A percentile compares a stretch with the other conserved stretches of the same genome.
Evolutionary conservation across 64 coral and sea anemone species (phyloP).

Genomic region (Orbicella faveolata): DNA sequence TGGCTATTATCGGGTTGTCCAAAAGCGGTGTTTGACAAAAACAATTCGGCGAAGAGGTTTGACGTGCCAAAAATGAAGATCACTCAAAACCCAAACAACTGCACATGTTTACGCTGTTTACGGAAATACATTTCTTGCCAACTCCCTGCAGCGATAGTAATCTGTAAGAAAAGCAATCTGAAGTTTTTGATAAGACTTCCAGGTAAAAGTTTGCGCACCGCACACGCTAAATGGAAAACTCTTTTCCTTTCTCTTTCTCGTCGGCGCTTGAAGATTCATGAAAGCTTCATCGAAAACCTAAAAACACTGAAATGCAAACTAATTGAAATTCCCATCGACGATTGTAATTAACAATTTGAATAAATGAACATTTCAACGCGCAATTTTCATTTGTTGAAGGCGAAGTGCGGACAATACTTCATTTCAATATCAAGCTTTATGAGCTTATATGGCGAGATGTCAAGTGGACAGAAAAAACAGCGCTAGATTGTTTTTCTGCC

Average conservation of each 20-base stretch:
- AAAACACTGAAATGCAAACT: background rate
- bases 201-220: background rate
- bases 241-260: background rate
- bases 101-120: slow-evolving; percentile 17
- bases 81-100: slow-evolving; percentile 16
- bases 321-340: slow-evolving; percentile 23
- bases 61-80: background rate
- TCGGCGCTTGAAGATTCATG: background rate
- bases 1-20: background rate
- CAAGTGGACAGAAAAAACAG: slow-evolving; percentile 17
- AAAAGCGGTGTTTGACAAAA: background rate
- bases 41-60: background rate
- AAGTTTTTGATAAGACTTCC: background rate
- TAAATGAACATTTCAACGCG: slow-evolving; percentile 39
- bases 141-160: slow-evolving; percentile 12
- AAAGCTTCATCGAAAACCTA: slow-evolving; percentile 6
- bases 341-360: slow-evolving; percentile 26
- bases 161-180: slow-evolving; percentile 19
- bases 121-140: background rate
- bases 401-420: slow-evolving; percentile 11
- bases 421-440: background rate
- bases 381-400: slow-evolving; percentile 23
- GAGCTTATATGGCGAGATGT: slow-evolving; percentile 7
- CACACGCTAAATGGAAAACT: background rate
- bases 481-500: background rate